A percentile compares a stretch with the other conserved stretches of the same genome.
Evolutionary conservation across 2,113 vertebrate genomes (phyloP).

Genomic region (Saguinus imperator): DNA sequence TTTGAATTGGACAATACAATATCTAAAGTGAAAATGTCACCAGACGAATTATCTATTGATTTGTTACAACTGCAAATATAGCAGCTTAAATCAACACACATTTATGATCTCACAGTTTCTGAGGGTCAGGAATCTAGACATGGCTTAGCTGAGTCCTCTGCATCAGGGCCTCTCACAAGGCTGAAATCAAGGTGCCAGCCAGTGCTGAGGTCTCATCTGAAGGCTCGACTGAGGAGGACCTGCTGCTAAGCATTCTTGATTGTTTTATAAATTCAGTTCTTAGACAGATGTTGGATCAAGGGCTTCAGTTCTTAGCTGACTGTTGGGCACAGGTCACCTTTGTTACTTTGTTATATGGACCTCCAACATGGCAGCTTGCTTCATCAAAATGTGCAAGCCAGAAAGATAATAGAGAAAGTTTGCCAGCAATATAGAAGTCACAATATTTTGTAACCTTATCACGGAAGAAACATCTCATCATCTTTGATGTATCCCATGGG

Average conservation of each 20-base stretch:
- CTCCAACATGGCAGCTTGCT: neutral
- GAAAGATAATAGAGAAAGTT: neutral
- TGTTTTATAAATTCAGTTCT: neutral
- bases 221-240: neutral
- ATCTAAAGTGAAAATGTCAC: neutral
- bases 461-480: neutral
- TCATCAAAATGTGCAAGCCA: neutral
- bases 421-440: neutral
- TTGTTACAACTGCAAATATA: neutral
- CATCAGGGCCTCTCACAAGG: neutral
- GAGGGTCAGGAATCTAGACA: neutral
- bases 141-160: neutral
- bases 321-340: neutral
- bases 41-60: neutral
- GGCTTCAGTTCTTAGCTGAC: neutral
- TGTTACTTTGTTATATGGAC: neutral
- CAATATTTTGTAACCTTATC: neutral
- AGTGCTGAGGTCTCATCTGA: neutral
- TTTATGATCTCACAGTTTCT: neutral
- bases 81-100: neutral
- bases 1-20: neutral
- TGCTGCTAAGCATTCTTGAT: neutral
- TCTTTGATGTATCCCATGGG: neutral
- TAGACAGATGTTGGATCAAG: neutral
- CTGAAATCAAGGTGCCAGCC: neutral